Evolutionary conservation across 2,113 vertebrate species (phyloP).

Genomic region (Gambusia holbrooki): DNA sequence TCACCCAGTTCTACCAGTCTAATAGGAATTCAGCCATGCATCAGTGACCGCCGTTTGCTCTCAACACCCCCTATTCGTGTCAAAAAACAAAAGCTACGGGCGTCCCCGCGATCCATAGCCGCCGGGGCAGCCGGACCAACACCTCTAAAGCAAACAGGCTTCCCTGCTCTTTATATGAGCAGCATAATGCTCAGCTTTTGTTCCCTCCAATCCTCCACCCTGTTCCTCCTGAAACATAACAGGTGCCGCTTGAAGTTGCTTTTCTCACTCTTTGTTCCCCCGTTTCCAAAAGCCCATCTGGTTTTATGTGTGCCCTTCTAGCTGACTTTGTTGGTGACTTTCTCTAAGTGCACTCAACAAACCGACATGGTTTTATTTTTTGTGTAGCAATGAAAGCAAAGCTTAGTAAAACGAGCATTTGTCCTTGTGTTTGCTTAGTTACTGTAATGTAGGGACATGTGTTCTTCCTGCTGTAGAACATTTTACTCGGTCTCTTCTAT

Average conservation of each 20-base stretch:
- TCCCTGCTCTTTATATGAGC: conserved; percentile 64
- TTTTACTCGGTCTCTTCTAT: not conserved
- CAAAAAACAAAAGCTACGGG: conserved; percentile 75
- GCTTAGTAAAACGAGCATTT: conserved; percentile 48
- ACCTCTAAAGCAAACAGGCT: conserved; percentile 82
- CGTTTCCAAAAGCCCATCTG: conserved; percentile 61
- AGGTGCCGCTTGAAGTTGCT: conserved; percentile 76
- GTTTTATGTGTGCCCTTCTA: conserved; percentile 60
- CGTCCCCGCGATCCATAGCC: conserved; percentile 62
- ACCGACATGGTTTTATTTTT: conserved; percentile 50
- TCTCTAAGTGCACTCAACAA: conserved; percentile 66
- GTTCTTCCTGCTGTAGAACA: conserved; percentile 45
- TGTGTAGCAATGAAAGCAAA: conserved; percentile 45
- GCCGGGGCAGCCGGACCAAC: conserved; percentile 72
- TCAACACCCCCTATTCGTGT: conserved; percentile 76
- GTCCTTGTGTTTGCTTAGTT: conserved; percentile 31
- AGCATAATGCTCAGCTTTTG: conserved; percentile 71
- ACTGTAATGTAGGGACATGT: conserved; percentile 32
- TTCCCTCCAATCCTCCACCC: conserved; percentile 52
- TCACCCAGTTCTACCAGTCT: conserved; percentile 38
- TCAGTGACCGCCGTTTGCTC: conserved; percentile 53
- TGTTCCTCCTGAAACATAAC: conserved; percentile 60
- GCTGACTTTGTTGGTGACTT: conserved; percentile 62
- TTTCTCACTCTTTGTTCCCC: conserved; percentile 71
- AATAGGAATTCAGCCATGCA: conserved; percentile 68